phyloP scores from a whole-genome alignment of 2,888 invertebrate genomes.

The Harpagoxenus sublaevis region DNA sequence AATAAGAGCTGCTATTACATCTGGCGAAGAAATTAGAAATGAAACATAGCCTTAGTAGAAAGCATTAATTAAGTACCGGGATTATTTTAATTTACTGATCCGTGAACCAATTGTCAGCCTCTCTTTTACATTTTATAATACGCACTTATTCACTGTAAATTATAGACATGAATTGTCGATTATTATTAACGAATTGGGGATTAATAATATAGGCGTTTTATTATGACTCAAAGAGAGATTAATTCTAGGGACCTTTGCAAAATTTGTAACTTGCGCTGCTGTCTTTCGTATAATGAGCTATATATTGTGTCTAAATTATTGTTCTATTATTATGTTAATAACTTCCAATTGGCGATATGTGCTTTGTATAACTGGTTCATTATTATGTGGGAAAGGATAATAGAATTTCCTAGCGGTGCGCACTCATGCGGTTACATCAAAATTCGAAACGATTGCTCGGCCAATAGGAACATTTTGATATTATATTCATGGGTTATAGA shows the following conservation, averaged over 20 bases:
- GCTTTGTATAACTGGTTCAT: slow-evolving; percentile 40
- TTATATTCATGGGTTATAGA: slow-evolving; percentile 36
- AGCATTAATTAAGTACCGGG: slow-evolving; percentile 44
- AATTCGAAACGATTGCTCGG: slow-evolving; percentile 30
- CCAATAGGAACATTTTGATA: slow-evolving; percentile 46
- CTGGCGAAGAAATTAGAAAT: slow-evolving; percentile 49
- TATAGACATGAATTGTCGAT: neutral
- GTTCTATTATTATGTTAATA: slow-evolving; percentile 28
- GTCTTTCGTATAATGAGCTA: slow-evolving; percentile 19
- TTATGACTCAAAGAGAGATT: slow-evolving; percentile 6
- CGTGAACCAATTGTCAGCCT: slow-evolving; percentile 13
- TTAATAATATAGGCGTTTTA: neutral
- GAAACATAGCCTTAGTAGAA: slow-evolving; percentile 12
- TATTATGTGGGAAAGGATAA: slow-evolving; percentile 42
- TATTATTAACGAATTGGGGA: neutral
- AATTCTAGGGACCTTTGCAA: neutral
- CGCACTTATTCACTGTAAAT: slow-evolving; percentile 28
- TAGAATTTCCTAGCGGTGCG: slow-evolving; percentile 46
- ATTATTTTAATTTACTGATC: slow-evolving; percentile 37
- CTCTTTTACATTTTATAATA: slow-evolving; percentile 24
- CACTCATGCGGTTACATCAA: slow-evolving; percentile 36
- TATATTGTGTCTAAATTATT: slow-evolving; percentile 30
- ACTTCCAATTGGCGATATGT: slow-evolving; percentile 35
- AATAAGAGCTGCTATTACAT: slow-evolving; percentile 47
- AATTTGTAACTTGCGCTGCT: neutral